These are phyloP conservation scores for Andrena minutula DNA, from an alignment of 2,888 invertebrate species.

Conservation along the genomic window DNA sequence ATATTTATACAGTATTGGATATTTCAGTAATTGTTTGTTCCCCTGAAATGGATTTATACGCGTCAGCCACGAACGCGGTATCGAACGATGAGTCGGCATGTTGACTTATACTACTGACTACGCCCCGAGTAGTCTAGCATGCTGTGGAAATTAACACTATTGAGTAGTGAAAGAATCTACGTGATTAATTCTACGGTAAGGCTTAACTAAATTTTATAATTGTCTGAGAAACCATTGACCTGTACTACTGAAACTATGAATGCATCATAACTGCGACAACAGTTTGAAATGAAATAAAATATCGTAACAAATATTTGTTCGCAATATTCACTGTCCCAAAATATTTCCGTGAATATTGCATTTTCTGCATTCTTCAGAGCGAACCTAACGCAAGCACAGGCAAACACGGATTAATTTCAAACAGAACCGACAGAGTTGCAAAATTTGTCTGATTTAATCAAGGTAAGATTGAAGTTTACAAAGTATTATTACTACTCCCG, in stretches of 20 bases:
- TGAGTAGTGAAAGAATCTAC: not conserved
- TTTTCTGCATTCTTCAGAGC: not conserved
- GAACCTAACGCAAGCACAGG: not conserved
- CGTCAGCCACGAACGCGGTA: not conserved
- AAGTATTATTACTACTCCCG: slow-evolving; percentile 38
- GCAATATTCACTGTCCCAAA: not conserved
- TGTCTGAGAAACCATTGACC: slow-evolving; percentile 15
- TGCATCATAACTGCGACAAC: not conserved
- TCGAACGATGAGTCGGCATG: not conserved
- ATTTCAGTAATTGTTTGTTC: slow-evolving; percentile 11
- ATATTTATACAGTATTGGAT: slow-evolving; percentile 10
- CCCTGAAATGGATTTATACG: not conserved
- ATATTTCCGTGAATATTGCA: not conserved
- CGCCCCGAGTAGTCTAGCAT: not conserved
- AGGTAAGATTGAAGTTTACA: slow-evolving; percentile 31
- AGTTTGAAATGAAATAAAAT: not conserved
- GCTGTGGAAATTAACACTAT: not conserved
- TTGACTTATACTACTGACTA: slow-evolving; percentile 7
- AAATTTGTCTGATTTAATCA: slow-evolving; percentile 29
- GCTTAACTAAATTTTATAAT: not conserved
- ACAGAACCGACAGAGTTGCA: not conserved
- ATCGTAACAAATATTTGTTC: not conserved
- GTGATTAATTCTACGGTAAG: not conserved
- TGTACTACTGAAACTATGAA: not conserved
- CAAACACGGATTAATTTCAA: slow-evolving; percentile 25